A percentile compares a stretch with the other conserved stretches of the same genome.
phyloP scores from a whole-genome alignment of 2,888 invertebrate genomes.

The Oscheius onirici region DNA sequence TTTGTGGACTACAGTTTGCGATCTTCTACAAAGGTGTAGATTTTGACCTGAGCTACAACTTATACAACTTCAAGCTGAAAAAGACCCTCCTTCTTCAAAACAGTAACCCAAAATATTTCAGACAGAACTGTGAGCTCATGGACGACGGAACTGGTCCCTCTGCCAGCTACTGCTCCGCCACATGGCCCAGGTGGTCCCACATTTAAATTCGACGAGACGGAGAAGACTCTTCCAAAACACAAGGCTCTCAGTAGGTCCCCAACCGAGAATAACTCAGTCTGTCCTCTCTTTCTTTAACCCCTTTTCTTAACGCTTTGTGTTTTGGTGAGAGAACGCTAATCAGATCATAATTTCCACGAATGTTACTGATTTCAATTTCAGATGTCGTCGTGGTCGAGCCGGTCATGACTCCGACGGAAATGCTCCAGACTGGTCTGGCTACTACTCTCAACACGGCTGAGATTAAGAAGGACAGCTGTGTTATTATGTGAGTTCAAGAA shows the following conservation, averaged over 20 bases:
- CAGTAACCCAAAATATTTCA: neutral
- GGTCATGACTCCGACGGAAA: conserved; percentile 31
- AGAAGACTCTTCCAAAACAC: conserved; percentile 7
- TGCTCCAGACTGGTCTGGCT: conserved; percentile 28
- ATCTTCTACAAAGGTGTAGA: too few relatives aligned
- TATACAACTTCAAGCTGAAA: too few relatives aligned
- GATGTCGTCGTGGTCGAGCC: conserved; percentile 6
- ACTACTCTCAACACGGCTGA: conserved; percentile 26
- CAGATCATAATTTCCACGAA: neutral
- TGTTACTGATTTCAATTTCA: neutral
- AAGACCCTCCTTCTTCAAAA: too few relatives aligned
- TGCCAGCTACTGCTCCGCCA: conserved; percentile 22
- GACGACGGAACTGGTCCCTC: conserved; percentile 18
- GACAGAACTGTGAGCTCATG: conserved; percentile 20
- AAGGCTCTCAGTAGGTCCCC: conserved; percentile 18
- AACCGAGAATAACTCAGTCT: neutral
- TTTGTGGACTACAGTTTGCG: too few relatives aligned
- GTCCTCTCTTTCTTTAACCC: neutral
- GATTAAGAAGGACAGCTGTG: conserved; percentile 19
- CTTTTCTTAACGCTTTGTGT: conserved; percentile 14
- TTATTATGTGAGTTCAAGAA: neutral
- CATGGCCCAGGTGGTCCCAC: neutral
- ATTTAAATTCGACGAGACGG: conserved; percentile 28
- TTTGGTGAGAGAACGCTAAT: neutral
- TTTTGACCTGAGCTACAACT: too few relatives aligned